Conservation (phyloP, 2,797 vertebrate genomes). For the Petrocephalus sullivani region DNA sequence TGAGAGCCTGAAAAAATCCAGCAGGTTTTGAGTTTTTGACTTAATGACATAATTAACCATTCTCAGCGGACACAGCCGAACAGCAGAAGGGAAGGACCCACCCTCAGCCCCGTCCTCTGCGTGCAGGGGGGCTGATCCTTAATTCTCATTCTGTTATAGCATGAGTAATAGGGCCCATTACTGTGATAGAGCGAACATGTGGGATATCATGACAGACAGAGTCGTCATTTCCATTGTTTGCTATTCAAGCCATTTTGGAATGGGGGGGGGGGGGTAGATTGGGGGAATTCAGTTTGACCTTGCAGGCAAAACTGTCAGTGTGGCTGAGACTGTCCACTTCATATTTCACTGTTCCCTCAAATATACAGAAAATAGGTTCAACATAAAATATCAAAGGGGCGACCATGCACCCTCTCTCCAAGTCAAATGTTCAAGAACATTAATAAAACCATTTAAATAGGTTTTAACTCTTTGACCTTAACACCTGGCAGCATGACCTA, state of each 20-base stretch:
- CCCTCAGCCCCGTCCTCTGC: background rate
- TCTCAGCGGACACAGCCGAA: conserved; percentile 29
- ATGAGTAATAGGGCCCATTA: conserved; percentile 52
- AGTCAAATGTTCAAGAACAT: background rate
- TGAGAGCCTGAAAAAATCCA: conserved; percentile 17
- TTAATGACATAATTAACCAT: conserved; percentile 48
- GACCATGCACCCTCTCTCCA: background rate
- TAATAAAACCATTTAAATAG: background rate
- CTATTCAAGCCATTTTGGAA: conserved; percentile 26
- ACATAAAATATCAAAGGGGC: background rate
- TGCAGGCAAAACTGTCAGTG: background rate
- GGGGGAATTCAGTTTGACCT: background rate
- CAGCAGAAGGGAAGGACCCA: conserved; percentile 18
- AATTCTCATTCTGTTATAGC: conserved; percentile 47
- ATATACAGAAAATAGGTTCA: background rate
- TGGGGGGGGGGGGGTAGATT: background rate
- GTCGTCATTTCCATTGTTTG: conserved; percentile 33
- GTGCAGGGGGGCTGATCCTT: conserved; percentile 33
- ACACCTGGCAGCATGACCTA: too few relatives aligned
- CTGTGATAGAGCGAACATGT: conserved; percentile 36
- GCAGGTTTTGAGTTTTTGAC: conserved; percentile 18
- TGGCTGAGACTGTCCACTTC: background rate
- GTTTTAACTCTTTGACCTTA: background rate
- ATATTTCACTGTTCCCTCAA: background rate
- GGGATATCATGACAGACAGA: conserved; percentile 38